phyloP scores from a whole-genome alignment of 1,140 invertebrate genomes.

The Centruroides vittatus region DNA sequence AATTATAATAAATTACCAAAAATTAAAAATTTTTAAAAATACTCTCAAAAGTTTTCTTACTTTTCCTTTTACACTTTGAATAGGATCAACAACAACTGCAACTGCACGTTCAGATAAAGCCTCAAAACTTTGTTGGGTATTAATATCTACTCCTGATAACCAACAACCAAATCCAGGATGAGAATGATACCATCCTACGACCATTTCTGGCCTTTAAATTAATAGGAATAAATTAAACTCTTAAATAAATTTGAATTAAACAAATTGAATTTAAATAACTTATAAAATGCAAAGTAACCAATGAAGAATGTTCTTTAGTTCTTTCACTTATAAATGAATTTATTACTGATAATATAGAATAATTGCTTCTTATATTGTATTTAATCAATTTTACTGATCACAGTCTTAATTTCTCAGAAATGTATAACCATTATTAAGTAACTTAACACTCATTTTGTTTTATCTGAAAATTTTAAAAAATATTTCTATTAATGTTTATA shows the following conservation, averaged over 20 bases:
- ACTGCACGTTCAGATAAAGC: slow-evolving; percentile 95
- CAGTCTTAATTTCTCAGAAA: too few relatives aligned
- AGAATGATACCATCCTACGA: slow-evolving; percentile 99
- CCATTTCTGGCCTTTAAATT: slow-evolving; percentile 75
- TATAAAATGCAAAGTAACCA: too few relatives aligned
- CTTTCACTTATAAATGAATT: too few relatives aligned
- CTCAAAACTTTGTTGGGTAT: slow-evolving; percentile 99
- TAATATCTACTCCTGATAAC: slow-evolving; percentile 98
- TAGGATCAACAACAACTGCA: slow-evolving; percentile 98
- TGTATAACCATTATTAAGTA: too few relatives aligned
- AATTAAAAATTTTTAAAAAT: not conserved
- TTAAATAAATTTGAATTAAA: not conserved
- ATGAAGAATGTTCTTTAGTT: too few relatives aligned
- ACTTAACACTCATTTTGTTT: too few relatives aligned
- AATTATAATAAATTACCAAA: not conserved
- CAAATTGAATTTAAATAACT: too few relatives aligned
- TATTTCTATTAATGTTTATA: too few relatives aligned
- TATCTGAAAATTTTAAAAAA: too few relatives aligned
- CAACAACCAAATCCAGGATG: slow-evolving; percentile 99
- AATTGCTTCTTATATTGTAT: too few relatives aligned
- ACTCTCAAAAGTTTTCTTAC: slow-evolving; percentile 20
- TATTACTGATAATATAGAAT: too few relatives aligned
- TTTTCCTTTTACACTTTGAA: slow-evolving; percentile 93
- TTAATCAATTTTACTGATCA: too few relatives aligned
- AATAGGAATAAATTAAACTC: not conserved